phyloP scores from a whole-genome alignment of 2,797 vertebrate genomes.

The Crenuchus spilurus region DNA sequence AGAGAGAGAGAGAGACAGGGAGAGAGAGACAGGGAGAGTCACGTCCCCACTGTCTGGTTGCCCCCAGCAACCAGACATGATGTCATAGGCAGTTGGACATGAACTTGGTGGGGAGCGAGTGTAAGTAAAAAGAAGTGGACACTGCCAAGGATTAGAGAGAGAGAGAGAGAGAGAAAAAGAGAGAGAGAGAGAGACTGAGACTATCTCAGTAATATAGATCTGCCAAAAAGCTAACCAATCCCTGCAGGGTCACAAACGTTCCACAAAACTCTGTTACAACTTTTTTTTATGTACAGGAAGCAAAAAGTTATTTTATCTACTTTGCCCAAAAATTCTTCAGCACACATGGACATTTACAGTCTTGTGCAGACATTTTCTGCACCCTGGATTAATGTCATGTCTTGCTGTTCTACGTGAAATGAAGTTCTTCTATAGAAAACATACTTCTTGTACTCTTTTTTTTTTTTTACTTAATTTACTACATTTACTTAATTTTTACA shows the following conservation, averaged over 20 bases:
- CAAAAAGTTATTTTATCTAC: no score
- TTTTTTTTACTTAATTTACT: no score
- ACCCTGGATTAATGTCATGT: no score
- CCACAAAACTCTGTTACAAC: no score
- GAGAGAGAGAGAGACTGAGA: slow-evolving; percentile 65
- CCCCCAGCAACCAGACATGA: slow-evolving; percentile 91
- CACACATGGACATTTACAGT: no score
- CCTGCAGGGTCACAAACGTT: slow-evolving; percentile 14
- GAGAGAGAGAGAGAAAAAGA: slow-evolving; percentile 62
- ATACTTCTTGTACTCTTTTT: no score
- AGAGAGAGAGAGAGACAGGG: slow-evolving; percentile 53
- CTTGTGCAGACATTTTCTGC: no score
- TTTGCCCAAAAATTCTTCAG: no score
- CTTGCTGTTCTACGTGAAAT: no score
- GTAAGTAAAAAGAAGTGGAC: slow-evolving; percentile 65
- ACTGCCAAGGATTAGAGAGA: slow-evolving; percentile 76
- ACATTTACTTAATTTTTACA: no score
- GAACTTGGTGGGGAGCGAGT: slow-evolving; percentile 76
- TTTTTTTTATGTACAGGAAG: no score
- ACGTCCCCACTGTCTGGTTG: slow-evolving; percentile 91
- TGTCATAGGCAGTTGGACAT: slow-evolving; percentile 92
- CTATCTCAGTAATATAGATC: background rate
- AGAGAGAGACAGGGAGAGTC: slow-evolving; percentile 70
- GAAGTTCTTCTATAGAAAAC: no score
- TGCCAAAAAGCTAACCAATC: slow-evolving; percentile 3